Percentiles rank a stretch among this genome's conserved stretches.
Conservation (phyloP, 2,797 vertebrate genomes). For the Pangasius djambal region DNA sequence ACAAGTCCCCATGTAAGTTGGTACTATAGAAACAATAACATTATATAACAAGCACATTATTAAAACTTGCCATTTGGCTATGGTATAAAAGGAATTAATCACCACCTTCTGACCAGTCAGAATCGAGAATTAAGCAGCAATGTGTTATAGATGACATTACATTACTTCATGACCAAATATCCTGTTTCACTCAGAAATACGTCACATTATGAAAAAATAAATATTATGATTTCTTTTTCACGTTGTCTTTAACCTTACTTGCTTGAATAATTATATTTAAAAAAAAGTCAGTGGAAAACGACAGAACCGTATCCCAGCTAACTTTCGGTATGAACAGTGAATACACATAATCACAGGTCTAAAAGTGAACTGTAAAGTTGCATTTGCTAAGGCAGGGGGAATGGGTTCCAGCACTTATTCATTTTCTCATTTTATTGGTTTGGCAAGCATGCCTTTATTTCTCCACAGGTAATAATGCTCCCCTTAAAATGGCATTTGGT, state of each 20-base stretch:
- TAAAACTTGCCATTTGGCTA: background rate
- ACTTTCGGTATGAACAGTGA: background rate
- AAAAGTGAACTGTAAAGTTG: slow-evolving; percentile 4
- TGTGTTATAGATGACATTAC: background rate
- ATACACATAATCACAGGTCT: background rate
- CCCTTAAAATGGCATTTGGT: slow-evolving; percentile 6
- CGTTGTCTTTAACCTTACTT: background rate
- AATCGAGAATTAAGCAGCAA: background rate
- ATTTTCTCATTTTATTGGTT: slow-evolving; percentile 10
- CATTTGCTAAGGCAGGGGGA: background rate
- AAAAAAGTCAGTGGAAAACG: background rate
- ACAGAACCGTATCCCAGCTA: background rate
- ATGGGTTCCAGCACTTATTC: background rate
- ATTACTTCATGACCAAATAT: background rate
- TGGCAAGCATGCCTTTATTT: slow-evolving; percentile 22
- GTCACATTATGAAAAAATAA: background rate
- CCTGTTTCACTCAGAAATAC: background rate
- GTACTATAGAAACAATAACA: background rate
- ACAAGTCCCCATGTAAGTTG: background rate
- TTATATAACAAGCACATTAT: background rate
- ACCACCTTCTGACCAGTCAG: background rate
- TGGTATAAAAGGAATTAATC: background rate
- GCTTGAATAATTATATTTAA: background rate
- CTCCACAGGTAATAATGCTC: background rate
- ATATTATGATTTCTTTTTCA: background rate